Evolutionary conservation across 2,113 vertebrate species (phyloP).

Genomic region (Fulmarus glacialis): DNA sequence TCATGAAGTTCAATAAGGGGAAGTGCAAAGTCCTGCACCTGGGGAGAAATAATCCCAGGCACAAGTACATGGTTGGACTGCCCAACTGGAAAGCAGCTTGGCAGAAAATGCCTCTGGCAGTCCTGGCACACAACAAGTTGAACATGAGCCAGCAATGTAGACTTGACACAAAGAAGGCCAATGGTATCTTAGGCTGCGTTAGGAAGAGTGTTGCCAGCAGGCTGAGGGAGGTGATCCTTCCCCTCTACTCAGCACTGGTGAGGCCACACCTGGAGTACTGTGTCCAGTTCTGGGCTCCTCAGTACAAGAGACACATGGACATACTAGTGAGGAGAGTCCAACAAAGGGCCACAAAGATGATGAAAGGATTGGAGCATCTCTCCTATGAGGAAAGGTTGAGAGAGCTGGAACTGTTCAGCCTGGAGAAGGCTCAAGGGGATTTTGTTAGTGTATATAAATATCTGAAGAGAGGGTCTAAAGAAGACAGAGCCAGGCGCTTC

Average conservation of each 20-base stretch:
- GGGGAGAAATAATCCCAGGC: not conserved
- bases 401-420: not conserved
- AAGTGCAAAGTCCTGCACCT: not conserved
- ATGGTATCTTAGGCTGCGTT: not conserved
- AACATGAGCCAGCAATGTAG: not conserved
- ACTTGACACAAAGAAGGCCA: not conserved
- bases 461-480: not conserved
- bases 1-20: not conserved
- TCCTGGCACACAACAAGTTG: not conserved
- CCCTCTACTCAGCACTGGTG: not conserved
- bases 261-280: not conserved
- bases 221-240: not conserved
- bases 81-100: not conserved
- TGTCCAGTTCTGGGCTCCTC: not conserved
- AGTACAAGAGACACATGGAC: too few relatives aligned
- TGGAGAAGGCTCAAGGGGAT: not conserved
- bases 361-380: not conserved
- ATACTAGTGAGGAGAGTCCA: not conserved
- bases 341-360: not conserved
- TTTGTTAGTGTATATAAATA: not conserved
- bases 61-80: accelerated
- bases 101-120: not conserved
- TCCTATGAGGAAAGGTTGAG: not conserved
- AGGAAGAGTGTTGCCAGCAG: not conserved
- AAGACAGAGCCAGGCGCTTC: not conserved